Conservation (phyloP, 2,888 invertebrate genomes). For the Cyaniris semiargus region DNA sequence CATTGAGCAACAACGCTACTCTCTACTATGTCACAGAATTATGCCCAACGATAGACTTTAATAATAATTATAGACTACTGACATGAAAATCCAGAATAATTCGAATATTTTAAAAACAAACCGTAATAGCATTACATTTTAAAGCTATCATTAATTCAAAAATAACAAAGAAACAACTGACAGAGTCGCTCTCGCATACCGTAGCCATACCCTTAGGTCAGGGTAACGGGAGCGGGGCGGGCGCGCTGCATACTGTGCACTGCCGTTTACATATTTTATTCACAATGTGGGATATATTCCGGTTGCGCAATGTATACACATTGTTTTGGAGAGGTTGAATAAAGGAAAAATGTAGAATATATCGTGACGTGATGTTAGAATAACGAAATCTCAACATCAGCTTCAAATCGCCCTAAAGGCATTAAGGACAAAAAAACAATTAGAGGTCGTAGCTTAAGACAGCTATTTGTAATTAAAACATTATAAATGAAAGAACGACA, state of each 20-base stretch:
- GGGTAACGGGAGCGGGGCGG: constrained; percentile 57
- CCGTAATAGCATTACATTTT: background rate
- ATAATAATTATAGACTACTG: too few species aligned
- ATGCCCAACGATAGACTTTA: too few species aligned
- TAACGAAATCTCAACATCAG: background rate
- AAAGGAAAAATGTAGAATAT: background rate
- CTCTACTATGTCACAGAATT: too few species aligned
- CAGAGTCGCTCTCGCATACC: constrained; percentile 8
- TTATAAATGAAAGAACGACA: constrained; percentile 5
- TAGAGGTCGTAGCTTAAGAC: background rate
- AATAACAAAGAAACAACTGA: background rate
- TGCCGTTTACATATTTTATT: constrained; percentile 66
- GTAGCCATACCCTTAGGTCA: constrained; percentile 33
- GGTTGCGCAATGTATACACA: constrained; percentile 6
- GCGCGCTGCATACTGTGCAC: constrained; percentile 65
- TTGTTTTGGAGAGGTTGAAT: background rate
- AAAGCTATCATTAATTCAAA: background rate
- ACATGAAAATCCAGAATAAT: too few species aligned
- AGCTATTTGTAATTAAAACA: background rate
- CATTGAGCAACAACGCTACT: too few species aligned
- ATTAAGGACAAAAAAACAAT: background rate
- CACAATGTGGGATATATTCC: background rate
- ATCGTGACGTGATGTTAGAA: background rate
- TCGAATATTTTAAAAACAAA: background rate
- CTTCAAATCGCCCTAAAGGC: background rate